Conservation (phyloP, 2,113 vertebrate genomes). For the Cottus gobio region DNA sequence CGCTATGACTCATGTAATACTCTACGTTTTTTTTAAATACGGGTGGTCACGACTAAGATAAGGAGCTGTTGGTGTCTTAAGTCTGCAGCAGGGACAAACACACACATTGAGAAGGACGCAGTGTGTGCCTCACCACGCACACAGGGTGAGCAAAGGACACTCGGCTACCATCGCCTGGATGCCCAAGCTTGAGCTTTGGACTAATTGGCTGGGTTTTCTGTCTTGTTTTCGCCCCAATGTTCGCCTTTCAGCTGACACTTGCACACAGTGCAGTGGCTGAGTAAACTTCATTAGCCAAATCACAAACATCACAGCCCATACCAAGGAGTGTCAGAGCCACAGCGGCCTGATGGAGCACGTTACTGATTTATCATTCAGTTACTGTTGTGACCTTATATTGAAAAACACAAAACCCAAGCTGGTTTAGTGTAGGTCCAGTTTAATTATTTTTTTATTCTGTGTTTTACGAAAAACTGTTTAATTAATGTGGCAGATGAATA, state of each 20-base stretch:
- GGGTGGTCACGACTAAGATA: conserved; percentile 27
- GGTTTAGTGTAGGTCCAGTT: too few species aligned
- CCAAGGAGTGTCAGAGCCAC: neutral
- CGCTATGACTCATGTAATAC: conserved; percentile 39
- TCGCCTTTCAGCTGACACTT: neutral
- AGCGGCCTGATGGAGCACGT: neutral
- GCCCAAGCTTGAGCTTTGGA: conserved; percentile 1
- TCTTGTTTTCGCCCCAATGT: conserved; percentile 8
- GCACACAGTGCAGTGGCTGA: neutral
- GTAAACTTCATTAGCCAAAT: conserved; percentile 16
- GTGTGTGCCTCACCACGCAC: neutral
- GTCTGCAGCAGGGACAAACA: neutral
- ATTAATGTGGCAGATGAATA: too few species aligned
- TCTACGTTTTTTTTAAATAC: conserved; percentile 18
- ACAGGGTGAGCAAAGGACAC: conserved; percentile 4
- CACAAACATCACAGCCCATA: neutral
- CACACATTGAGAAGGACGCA: neutral
- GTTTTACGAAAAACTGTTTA: too few species aligned
- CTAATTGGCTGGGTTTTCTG: conserved; percentile 45
- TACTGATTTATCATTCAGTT: too few species aligned
- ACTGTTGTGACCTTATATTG: too few species aligned
- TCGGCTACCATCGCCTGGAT: neutral
- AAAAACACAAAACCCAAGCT: too few species aligned
- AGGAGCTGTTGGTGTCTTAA: neutral
- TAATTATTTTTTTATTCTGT: too few species aligned